Evolutionary conservation across 37 sponge, comb jelly and placozoan genomes (phyloP).

Genomic region (Hormiphora californensis): DNA sequence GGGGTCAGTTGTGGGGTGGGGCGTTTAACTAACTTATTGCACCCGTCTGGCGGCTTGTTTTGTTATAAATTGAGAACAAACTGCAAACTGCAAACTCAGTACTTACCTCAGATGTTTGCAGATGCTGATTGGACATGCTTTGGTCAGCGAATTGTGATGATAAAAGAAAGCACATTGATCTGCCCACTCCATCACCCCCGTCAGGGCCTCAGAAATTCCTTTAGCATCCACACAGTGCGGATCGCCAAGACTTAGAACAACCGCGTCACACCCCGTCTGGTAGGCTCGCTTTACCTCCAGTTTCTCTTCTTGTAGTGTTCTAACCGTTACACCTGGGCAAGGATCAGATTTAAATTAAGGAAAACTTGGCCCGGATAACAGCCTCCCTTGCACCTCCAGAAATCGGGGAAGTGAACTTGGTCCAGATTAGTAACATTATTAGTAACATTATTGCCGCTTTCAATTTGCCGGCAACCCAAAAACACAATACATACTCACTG

Average conservation of each 20-base stretch:
- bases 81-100: background rate
- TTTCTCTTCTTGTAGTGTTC: background rate
- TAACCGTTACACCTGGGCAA: background rate
- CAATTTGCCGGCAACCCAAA: too few relatives aligned
- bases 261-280: background rate
- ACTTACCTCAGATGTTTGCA: slow-evolving; percentile 32
- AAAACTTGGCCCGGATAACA: too few relatives aligned
- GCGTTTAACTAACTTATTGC: too few relatives aligned
- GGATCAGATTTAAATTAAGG: background rate
- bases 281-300: background rate
- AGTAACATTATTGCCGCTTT: too few relatives aligned
- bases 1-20: too few relatives aligned
- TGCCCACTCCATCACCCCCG: background rate
- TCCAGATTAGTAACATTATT: too few relatives aligned
- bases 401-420: too few relatives aligned
- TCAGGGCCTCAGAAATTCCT: background rate
- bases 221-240: background rate
- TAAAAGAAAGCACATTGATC: slow-evolving; percentile 5
- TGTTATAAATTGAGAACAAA: too few relatives aligned
- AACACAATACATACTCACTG: too few relatives aligned
- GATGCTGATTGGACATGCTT: slow-evolving; percentile 10
- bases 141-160: background rate
- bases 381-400: too few relatives aligned
- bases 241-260: background rate
- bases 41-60: too few relatives aligned